Percentiles rank a stretch among this genome's conserved stretches.
phyloP scores from a whole-genome alignment of 1,140 invertebrate genomes.

The Drosophila tsacasi region DNA sequence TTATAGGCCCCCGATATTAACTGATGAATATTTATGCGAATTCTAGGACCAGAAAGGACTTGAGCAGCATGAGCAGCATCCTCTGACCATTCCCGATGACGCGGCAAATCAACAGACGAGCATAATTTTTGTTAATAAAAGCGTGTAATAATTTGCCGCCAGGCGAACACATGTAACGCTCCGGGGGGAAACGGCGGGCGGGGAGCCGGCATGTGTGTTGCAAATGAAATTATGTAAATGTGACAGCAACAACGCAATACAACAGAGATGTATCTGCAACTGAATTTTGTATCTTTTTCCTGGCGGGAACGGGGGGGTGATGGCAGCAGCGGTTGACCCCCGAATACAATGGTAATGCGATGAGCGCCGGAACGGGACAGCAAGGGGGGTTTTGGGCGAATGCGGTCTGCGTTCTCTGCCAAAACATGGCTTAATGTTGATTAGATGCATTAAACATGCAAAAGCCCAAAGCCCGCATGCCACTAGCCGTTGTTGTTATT shows the following conservation, averaged over 20 bases:
- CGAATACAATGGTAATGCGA: constrained; percentile 54
- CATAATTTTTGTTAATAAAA: constrained; percentile 74
- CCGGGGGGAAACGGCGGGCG: neutral
- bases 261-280: constrained; percentile 45
- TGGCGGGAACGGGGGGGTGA: neutral
- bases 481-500: constrained; percentile 33
- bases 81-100: constrained; percentile 51
- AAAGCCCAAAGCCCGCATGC: constrained; percentile 55
- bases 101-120: constrained; percentile 72
- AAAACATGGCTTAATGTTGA: constrained; percentile 79
- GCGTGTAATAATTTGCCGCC: constrained; percentile 69
- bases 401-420: constrained; percentile 48
- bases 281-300: constrained; percentile 45
- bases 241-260: constrained; percentile 50
- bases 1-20: constrained; percentile 63
- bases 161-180: constrained; percentile 12
- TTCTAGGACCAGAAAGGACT: neutral
- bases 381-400: neutral
- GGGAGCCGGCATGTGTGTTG: constrained; percentile 54
- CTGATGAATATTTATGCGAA: constrained; percentile 72
- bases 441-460: constrained; percentile 79
- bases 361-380: neutral
- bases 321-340: constrained; percentile 50
- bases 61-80: constrained; percentile 4
- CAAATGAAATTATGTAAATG: constrained; percentile 83